Evolutionary conservation across 2,797 vertebrate genomes (phyloP).

Genomic region (Balearica regulorum): DNA sequence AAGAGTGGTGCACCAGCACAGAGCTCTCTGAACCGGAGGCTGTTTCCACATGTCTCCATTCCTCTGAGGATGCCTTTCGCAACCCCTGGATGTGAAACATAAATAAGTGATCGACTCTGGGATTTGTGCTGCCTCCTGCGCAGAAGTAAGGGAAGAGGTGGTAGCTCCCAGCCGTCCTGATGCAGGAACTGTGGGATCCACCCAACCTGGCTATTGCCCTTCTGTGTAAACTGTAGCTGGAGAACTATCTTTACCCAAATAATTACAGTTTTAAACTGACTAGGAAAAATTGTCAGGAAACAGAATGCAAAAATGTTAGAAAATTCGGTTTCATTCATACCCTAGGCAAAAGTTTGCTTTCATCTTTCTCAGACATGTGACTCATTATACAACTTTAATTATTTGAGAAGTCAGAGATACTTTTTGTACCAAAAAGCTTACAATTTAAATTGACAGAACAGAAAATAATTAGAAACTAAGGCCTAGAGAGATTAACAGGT

Average conservation of each 20-base stretch:
- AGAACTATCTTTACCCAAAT: background rate
- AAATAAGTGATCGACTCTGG: background rate
- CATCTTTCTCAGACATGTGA: background rate
- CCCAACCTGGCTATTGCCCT: background rate
- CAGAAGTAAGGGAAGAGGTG: background rate
- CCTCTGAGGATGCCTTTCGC: background rate
- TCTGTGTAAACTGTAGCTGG: background rate
- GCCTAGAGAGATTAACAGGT: background rate
- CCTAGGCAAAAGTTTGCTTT: background rate
- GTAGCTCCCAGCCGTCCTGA: fast-evolving
- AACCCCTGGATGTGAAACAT: background rate
- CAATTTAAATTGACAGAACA: background rate
- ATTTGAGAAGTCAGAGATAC: background rate
- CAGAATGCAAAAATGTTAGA: background rate
- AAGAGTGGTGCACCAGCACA: fast-evolving
- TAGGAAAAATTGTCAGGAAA: background rate
- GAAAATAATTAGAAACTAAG: background rate
- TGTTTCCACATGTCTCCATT: background rate
- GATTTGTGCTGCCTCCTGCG: background rate
- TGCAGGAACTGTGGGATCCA: background rate
- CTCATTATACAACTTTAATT: background rate
- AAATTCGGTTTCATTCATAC: background rate
- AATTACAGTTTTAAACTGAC: background rate
- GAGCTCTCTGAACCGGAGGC: background rate
- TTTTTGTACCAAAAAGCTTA: background rate